Evolutionary conservation across 2,888 invertebrate species (phyloP), one percentile per base, ranked within the genome.

Genomic region (Sisyra terminalis): DNA sequence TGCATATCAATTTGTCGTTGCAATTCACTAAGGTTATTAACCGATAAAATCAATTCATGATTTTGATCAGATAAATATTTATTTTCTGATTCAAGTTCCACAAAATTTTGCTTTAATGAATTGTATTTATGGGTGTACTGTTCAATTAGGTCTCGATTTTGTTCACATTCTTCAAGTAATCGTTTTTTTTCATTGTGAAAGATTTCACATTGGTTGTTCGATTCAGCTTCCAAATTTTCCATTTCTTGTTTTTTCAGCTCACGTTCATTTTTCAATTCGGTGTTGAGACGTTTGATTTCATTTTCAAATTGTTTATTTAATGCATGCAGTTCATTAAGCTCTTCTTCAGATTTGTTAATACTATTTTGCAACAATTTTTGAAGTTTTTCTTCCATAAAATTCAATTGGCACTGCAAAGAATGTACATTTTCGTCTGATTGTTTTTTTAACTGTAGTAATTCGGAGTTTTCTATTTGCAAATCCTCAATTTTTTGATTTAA

Each of bases 401-500:
- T 66, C 34, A 68, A 50, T 18, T 64, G 58, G 47, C 57, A 63
- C 43, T 66, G 61, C 7, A 73, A 48, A 37, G 62, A 63, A 45
- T 69, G 67, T 45, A 70, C 67, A 46, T 73, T 71, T 46, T 67
- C 68, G 39, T 58, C 60, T 2, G 73, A 50, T 48, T 66, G 57
- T 44, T 69, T 63, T 43, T 73, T 63, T 52, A 74, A 73, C 45
- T 66, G 63, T 46, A 67, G 63, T 14, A 73, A 57, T 44, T 70
- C 67, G 48, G 61, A 63, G 50, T 75, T 70, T 54, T 75, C 73
- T 48, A 64, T 63, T 46, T 69, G 65, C 2, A 71, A 62, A 49
- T 72, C 70, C 48, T 74, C 64, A 45, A 81, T 62, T 50, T 75
- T 73, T 8, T 57, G 57, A 42, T 70, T 71, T 16, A 78, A 66